Base-by-base conservation (phyloP, 2,113 vertebrate species). In the Tenebrosternarchus preto region DNA sequence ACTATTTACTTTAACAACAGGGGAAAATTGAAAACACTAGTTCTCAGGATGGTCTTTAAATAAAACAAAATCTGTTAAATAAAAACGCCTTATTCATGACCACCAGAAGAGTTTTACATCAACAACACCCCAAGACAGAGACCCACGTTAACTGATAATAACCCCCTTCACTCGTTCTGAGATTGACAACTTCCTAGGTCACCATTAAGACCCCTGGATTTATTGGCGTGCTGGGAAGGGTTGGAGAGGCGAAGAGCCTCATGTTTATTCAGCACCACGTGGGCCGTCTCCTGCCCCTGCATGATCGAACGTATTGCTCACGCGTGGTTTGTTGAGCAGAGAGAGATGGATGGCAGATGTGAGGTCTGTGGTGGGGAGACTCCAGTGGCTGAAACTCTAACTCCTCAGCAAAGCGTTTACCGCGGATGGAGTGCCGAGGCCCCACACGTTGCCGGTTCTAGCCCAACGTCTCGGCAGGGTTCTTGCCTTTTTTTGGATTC, bases 381-480 rank as follows among this genome's bases (percentile, higher is more conserved):
- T 70, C 15, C 57, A 29, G 15, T 7, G 31, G n/a, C 78, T 80
- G 70, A 80, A 80, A 64, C 59, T 55, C 29, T 20, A 79, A 63
- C 55, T 24, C 15, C 39, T 63, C 57, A 70, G 57, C 53, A 53
- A 79, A 79, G 50, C 77, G 61, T 71, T n/a, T n/a, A 79, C 77
- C 61, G 27, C 46, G 19, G 36, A 79, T 46, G 55, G n/a, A n/a
- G n/a, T n/a, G n/a, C n/a, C n/a, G n/a, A 29, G 43, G 19, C 25
- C 25, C 27, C 39, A 63, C 68, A 20, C 59, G 2, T 39, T 63
- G 43, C 29, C 25, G 6, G 57, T 24, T 60, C 57, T n/a, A 60
- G 57, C 57, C 8, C 20, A 60, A 12, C 43, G 43, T 50, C 43
- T 50, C 8, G 11, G 12, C 43, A 50, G 43, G 43, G 43, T 50